Evolutionary conservation across 1,140 invertebrate genomes (phyloP), one percentile per base, ranked within the genome.

Genomic region (Diuraphis noxia): DNA sequence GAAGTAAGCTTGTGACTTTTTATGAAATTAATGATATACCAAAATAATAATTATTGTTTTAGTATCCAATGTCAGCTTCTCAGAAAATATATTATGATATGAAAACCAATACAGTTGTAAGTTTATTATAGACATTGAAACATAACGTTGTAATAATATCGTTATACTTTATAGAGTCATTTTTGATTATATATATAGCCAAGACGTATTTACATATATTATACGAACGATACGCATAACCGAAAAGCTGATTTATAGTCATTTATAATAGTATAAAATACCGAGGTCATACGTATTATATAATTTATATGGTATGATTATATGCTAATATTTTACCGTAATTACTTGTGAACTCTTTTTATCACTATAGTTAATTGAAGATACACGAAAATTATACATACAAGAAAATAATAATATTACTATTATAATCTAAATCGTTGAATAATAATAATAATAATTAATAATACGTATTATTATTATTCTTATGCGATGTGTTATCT

Each of bases 271-370:
- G 34, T 23, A 79, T 36, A 79, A 79, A 38, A 79, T 36, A 23
- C 56, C 56, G 56, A 79, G 77, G 77, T 38, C 77, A 79, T 38
- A 79, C 34, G 19, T 79, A 36, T 34, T 72, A n/a, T 36, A 38
- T 36, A 79, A 79, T 36, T 79, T 79, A 79, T 79, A 79, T 34
- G 77, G 38, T 79, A 63, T 63, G 56, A 63, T 63, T 63, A 63
- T 79, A 79, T 79, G 77, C 77, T 79, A 79, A 79, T 79, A 10
- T 34, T 34, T 21, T 79, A 79, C 77, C 77, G 77, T 79, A 79
- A 79, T 79, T 79, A 79, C 77, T 79, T 36, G 77, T 79, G 77
- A 79, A 79, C 77, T 79, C 19, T 79, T 79, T 79, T 79, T 79
- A 79, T 79, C 77, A 36, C 17, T 36, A 38, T 23, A 36, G 77